phyloP scores from a whole-genome alignment of 2,888 invertebrate species.

The Hymenopus coronatus region DNA sequence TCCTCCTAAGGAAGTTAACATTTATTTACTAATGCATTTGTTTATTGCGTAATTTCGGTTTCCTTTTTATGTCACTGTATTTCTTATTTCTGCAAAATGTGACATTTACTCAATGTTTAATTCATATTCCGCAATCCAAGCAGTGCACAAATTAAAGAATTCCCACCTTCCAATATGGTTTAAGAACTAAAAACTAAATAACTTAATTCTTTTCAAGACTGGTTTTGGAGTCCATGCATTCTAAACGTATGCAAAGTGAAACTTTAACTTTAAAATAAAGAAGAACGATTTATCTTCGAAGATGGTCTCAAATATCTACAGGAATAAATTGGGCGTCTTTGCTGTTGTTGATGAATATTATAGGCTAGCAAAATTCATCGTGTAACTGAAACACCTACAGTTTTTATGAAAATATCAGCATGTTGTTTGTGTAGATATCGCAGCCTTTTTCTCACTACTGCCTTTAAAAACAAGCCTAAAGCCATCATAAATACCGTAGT shows the following conservation, averaged over 20 bases:
- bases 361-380: not conserved
- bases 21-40: too few relatives aligned
- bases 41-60: too few relatives aligned
- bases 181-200: too few relatives aligned
- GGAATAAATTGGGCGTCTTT: not conserved
- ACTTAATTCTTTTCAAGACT: not conserved
- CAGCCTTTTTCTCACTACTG: not conserved
- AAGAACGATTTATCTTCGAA: not conserved
- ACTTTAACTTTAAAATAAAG: not conserved
- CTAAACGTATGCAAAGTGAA: not conserved
- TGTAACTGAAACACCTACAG: not conserved
- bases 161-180: too few relatives aligned
- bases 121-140: too few relatives aligned
- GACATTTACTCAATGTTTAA: too few relatives aligned
- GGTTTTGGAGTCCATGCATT: not conserved
- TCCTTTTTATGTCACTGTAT: too few relatives aligned
- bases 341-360: not conserved
- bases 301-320: not conserved
- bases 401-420: not conserved
- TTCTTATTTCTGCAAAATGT: too few relatives aligned
- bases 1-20: too few relatives aligned
- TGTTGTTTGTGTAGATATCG: not conserved
- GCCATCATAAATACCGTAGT: not conserved
- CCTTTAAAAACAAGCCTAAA: not conserved
- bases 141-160: too few relatives aligned